Evolutionary conservation across 1,140 invertebrate species (phyloP).

Genomic region (Calliphora vicina): DNA sequence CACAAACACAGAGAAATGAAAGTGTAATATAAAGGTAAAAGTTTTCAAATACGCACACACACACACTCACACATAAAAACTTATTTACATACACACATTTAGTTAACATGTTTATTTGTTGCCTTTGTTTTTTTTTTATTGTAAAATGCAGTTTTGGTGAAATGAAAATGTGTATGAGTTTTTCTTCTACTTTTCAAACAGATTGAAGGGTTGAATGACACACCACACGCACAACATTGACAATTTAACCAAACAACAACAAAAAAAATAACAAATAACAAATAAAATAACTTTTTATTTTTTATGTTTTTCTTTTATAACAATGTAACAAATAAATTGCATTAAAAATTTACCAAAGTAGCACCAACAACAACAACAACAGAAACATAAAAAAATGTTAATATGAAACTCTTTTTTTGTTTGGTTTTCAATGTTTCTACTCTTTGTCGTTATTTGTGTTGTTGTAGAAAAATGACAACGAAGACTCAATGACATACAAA

Average conservation of each 20-base stretch:
- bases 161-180: not conserved
- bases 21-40: no score
- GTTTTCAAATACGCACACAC: no score
- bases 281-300: not conserved
- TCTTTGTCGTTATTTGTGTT: no score
- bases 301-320: not conserved
- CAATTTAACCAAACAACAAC: not conserved
- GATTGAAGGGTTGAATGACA: not conserved
- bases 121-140: not conserved
- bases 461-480: not conserved
- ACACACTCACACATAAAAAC: no score
- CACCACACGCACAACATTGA: slow-evolving; percentile 1
- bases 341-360: not conserved
- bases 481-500: not conserved
- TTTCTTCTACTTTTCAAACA: not conserved
- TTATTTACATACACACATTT: not conserved
- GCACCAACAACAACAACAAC: not conserved
- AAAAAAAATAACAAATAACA: not conserved
- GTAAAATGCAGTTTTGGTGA: no score
- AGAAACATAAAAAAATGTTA: not conserved
- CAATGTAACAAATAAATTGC: slow-evolving; percentile 5
- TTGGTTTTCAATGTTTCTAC: no score
- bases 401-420: not conserved
- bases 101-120: not conserved
- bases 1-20: no score